These are phyloP conservation scores for Rhinoraja longicauda DNA, from an alignment of 2,797 vertebrate genomes.

Conservation along the genomic window DNA sequence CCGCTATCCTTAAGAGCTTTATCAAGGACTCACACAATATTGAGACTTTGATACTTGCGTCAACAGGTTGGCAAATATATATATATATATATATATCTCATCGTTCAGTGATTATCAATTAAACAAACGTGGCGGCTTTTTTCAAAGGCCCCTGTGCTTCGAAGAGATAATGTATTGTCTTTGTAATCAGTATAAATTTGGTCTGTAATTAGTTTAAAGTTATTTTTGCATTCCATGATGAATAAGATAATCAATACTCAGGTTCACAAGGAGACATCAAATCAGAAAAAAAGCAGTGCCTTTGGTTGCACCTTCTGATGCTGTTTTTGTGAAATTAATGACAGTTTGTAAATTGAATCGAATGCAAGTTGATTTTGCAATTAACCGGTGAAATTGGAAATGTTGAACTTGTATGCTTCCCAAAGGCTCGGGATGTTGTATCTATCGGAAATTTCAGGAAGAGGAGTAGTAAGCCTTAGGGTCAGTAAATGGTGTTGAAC, in stretches of 20 bases:
- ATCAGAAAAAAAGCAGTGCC: neutral
- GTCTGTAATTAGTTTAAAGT: constrained; percentile 4
- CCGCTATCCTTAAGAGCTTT: too few relatives aligned
- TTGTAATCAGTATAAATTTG: neutral
- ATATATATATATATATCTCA: neutral
- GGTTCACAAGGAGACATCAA: neutral
- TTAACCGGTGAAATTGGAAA: neutral
- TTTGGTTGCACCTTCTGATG: neutral
- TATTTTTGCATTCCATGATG: neutral
- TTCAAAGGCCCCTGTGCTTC: neutral
- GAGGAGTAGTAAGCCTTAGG: neutral
- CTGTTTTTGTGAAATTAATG: neutral
- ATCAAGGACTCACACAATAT: neutral
- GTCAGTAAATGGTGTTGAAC: neutral
- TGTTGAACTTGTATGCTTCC: neutral
- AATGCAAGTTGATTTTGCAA: neutral
- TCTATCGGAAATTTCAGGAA: neutral
- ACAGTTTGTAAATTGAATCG: neutral
- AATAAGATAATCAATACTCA: neutral
- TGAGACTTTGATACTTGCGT: neutral
- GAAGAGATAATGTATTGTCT: neutral
- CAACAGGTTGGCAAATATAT: neutral
- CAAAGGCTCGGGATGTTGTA: neutral
- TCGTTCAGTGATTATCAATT: neutral
- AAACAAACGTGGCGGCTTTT: neutral